These are phyloP conservation scores for Iphiclides podalirius DNA, from an alignment of 2,888 invertebrate species.

Conservation along the genomic window DNA sequence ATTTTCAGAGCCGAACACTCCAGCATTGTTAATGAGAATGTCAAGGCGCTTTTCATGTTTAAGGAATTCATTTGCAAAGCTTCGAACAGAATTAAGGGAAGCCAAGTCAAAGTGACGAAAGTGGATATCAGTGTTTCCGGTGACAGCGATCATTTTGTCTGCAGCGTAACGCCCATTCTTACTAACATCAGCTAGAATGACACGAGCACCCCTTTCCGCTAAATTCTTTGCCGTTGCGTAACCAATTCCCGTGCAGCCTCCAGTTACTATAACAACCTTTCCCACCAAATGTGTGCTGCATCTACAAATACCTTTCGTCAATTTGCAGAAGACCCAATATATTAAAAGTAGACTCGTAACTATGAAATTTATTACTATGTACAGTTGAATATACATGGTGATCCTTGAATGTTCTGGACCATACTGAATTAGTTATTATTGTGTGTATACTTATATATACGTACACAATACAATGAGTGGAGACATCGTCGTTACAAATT, in stretches of 20 bases:
- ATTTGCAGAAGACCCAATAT: slow-evolving; percentile 9
- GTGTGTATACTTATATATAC: too few relatives aligned
- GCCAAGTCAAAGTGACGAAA: slow-evolving; percentile 69
- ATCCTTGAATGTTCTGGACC: neutral
- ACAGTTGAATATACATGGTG: slow-evolving; percentile 1
- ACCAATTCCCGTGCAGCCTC: slow-evolving; percentile 90
- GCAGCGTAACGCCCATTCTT: slow-evolving; percentile 81
- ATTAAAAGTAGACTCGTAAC: neutral
- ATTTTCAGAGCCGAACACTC: slow-evolving; percentile 57
- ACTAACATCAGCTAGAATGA: slow-evolving; percentile 90
- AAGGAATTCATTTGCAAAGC: slow-evolving; percentile 80
- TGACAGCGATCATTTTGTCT: slow-evolving; percentile 42
- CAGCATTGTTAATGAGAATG: slow-evolving; percentile 83
- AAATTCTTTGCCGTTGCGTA: slow-evolving; percentile 86
- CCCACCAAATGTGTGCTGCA: slow-evolving; percentile 81
- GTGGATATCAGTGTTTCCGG: slow-evolving; percentile 52
- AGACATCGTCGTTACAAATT: too few relatives aligned
- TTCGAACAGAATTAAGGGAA: slow-evolving; percentile 76
- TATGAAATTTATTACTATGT: neutral
- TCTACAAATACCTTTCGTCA: slow-evolving; percentile 49
- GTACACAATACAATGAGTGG: too few relatives aligned
- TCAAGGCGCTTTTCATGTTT: slow-evolving; percentile 75
- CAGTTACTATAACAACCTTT: slow-evolving; percentile 91
- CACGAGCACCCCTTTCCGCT: slow-evolving; percentile 85
- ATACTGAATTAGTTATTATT: too few relatives aligned